Evolutionary conservation across 2,113 vertebrate species (phyloP).

Genomic region (Oceanodroma tethys): DNA sequence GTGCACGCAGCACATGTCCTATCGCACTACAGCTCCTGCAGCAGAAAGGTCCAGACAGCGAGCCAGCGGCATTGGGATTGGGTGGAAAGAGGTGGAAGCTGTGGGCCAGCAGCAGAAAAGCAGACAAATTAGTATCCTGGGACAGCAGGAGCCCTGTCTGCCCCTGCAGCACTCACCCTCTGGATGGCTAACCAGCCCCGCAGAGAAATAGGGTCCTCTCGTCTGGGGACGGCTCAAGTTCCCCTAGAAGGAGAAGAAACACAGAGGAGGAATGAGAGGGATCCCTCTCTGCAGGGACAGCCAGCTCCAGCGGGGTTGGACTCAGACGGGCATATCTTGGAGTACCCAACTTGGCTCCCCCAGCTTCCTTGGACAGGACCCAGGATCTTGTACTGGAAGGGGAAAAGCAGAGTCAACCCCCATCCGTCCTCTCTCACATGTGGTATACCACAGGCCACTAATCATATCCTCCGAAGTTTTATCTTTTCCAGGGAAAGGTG

Average conservation of each 20-base stretch:
- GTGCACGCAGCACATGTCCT: neutral
- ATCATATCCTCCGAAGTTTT: neutral
- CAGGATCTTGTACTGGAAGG: neutral
- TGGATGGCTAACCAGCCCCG: neutral
- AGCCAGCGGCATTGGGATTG: neutral
- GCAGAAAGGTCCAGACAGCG: neutral
- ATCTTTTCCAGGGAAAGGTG: neutral
- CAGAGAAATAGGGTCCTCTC: neutral
- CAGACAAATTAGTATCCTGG: neutral
- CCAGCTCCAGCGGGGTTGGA: neutral
- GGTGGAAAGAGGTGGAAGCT: neutral
- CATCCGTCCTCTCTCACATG: neutral
- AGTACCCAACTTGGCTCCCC: neutral
- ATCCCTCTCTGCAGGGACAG: neutral
- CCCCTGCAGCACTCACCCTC: neutral
- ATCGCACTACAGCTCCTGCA: neutral
- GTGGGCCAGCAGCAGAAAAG: neutral
- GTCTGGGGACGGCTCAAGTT: neutral
- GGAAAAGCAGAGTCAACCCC: neutral
- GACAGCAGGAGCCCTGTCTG: neutral
- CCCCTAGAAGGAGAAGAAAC: neutral
- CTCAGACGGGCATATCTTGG: accelerated
- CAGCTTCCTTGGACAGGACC: neutral
- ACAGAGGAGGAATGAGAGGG: neutral
- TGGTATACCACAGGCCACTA: neutral